Evolutionary conservation across 2,113 vertebrate species (phyloP), one percentile per base, ranked within the genome.

Genomic region (Choloepus hoffmanni): DNA sequence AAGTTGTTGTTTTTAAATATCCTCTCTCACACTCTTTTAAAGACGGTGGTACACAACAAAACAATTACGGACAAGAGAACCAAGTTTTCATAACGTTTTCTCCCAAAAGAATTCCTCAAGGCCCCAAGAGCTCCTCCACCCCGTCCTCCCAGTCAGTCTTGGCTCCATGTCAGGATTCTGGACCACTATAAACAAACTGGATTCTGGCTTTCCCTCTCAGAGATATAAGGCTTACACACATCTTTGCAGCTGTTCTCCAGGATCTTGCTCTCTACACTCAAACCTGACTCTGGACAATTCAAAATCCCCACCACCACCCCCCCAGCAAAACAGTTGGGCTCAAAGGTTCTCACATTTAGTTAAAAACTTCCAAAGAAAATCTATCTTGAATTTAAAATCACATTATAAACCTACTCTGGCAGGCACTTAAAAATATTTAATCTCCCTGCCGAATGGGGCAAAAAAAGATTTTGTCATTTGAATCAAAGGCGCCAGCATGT

Each of bases 301-400:
- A 76, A 76, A 63, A 45, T n/a, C 30, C 95, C 26, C 72, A 43
- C 48, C 36, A 91, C 62, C 60, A 86, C 30, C 95, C 26, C 72
- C 48, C 48, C 36, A 91, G 68, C 60, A 86, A 76, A 95, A 81
- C 2, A 50, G 30, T 45, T 58, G 14, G n/a, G n/a, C n/a, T 95
- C 93, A 88, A 30, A 93, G n/a, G 58, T 78, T 36, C 60, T 92
- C 85, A 73, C 3, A 11, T 82, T 90, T 48, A 77, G 36, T 63
- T 95, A 86, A 7, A 45, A 94, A 95, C 24, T 93, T 85, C 55
- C 73, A 74, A 95, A 92, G 24, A 96, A 89, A 96, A 91, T 63
- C 89, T 85, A 95, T 78, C 82, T 45, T 89, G 62, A 95, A 89
- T 92, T 94, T 89, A 92, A 93, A 97, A 91, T 73, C 93, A 96